Percentiles rank a stretch among this genome's conserved stretches.
Conservation (phyloP, 2,113 vertebrate species). For the Saccopteryx bilineata region DNA sequence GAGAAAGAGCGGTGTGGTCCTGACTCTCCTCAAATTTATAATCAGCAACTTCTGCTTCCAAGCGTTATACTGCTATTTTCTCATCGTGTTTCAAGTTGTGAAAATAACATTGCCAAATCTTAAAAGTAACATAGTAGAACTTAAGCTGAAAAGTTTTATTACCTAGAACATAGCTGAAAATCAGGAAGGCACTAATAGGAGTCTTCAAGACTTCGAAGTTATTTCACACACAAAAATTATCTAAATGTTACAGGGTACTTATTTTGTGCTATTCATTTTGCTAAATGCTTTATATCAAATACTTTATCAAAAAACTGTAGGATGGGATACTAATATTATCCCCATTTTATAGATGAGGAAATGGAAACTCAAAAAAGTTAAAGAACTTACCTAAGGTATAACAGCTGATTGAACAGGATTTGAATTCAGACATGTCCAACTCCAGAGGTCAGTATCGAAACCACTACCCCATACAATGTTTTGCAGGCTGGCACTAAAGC, state of each 20-base stretch:
- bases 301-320: background rate
- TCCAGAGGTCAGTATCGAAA: background rate
- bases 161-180: background rate
- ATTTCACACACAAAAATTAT: background rate
- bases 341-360: background rate
- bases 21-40: background rate
- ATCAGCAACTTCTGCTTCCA: background rate
- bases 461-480: background rate
- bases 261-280: background rate
- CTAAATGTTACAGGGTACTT: background rate
- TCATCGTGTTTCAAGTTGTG: background rate
- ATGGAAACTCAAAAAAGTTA: background rate
- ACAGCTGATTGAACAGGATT: background rate
- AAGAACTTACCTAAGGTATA: background rate
- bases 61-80: background rate
- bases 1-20: background rate
- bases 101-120: conserved; percentile 27
- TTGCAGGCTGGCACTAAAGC: background rate
- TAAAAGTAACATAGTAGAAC: background rate
- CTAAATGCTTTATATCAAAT: background rate
- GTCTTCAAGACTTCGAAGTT: conserved; percentile 32
- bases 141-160: background rate
- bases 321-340: background rate
- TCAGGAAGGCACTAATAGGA: conserved; percentile 10
- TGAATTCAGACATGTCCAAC: background rate